A percentile compares a stretch with the other conserved stretches of the same genome.
These are phyloP conservation scores for Masticophis lateralis DNA, from an alignment of 2,797 vertebrate species.

Conservation along the genomic window DNA sequence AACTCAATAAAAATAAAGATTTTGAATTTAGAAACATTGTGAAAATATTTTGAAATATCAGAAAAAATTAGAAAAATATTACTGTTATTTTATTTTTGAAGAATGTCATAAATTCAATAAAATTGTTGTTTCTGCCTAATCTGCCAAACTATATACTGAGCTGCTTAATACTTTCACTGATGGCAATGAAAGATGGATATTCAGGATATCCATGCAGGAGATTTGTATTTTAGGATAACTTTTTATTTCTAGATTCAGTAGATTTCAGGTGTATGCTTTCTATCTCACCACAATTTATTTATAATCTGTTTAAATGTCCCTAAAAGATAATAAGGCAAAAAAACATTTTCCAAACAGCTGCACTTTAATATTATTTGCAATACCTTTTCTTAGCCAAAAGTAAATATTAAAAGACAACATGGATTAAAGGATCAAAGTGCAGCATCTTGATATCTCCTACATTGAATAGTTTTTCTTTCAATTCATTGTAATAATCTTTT, in stretches of 20 bases:
- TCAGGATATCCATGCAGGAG: constrained; percentile 36
- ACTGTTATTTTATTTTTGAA: constrained; percentile 15
- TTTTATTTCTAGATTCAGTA: constrained; percentile 13
- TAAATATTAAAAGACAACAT: constrained; percentile 32
- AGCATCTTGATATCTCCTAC: constrained; percentile 56
- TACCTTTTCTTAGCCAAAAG: constrained; percentile 14
- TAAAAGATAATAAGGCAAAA: constrained; percentile 52
- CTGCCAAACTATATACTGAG: constrained; percentile 30
- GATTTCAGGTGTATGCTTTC: constrained; percentile 16
- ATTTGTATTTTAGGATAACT: constrained; percentile 38
- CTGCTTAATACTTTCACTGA: constrained; percentile 27
- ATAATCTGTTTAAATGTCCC: constrained; percentile 31
- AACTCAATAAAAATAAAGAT: not conserved
- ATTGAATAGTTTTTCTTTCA: constrained; percentile 57
- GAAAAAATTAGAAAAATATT: constrained; percentile 34
- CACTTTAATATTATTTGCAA: constrained; percentile 37
- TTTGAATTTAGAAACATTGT: not conserved
- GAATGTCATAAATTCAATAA: constrained; percentile 48
- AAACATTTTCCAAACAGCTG: constrained; percentile 51
- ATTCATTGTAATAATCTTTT: constrained; percentile 30
- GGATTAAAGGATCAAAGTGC: constrained; percentile 50
- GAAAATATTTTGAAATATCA: constrained; percentile 27
- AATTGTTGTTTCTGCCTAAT: constrained; percentile 53
- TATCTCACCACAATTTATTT: not conserved
- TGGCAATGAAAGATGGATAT: constrained; percentile 33